phyloP scores from a whole-genome alignment of 2,113 vertebrate species.

The Emydura subglobosa region DNA sequence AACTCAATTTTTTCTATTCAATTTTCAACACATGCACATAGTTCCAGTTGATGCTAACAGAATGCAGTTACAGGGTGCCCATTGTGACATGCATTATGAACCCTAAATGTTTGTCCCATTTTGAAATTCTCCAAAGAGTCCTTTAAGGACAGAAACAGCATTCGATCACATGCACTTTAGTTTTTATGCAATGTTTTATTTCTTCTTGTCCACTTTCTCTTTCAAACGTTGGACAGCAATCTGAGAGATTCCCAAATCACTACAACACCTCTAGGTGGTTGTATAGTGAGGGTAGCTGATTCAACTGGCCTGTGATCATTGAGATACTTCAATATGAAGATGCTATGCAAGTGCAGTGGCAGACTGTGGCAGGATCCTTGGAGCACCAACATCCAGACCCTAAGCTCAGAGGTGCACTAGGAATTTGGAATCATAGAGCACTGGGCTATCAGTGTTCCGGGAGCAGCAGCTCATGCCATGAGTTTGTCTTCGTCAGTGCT shows the following conservation, averaged over 20 bases:
- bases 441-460: background rate
- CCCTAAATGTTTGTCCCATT: background rate
- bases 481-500: background rate
- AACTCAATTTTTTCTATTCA: background rate
- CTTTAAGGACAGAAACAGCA: background rate
- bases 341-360: background rate
- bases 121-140: background rate
- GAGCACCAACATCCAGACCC: background rate
- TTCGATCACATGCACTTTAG: background rate
- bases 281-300: background rate
- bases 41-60: background rate
- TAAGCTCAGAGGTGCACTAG: background rate
- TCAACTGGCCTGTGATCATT: background rate
- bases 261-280: accelerated
- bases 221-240: accelerated
- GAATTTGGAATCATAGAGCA: background rate
- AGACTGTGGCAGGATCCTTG: background rate
- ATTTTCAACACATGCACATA: background rate
- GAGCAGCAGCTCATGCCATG: background rate
- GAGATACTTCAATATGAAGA: accelerated
- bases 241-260: background rate
- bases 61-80: background rate
- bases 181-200: background rate
- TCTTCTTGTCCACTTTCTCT: background rate
- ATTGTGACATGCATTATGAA: background rate